These are phyloP conservation scores for Nemotelus pantherinus DNA, from an alignment of 2,888 invertebrate species.

Conservation along the genomic window DNA sequence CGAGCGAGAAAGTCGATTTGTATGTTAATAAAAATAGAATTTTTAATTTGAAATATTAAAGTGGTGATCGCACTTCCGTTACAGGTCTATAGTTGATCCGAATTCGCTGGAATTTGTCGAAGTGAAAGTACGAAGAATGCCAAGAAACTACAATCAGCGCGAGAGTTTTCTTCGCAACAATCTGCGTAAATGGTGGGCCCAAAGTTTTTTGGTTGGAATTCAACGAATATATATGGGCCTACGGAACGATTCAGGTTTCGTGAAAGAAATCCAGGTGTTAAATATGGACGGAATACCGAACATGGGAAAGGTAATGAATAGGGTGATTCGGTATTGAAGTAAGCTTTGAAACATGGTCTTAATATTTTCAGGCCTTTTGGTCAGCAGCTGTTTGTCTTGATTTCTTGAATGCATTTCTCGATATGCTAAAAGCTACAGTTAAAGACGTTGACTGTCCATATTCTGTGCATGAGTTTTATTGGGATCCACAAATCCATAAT, in stretches of 20 bases:
- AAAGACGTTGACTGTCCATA: conserved; percentile 55
- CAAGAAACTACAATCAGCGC: conserved; percentile 68
- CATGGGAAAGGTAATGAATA: conserved; percentile 60
- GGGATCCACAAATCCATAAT: conserved; percentile 50
- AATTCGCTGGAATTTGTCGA: conserved; percentile 70
- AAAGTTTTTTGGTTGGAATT: conserved; percentile 78
- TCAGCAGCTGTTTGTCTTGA: conserved; percentile 73
- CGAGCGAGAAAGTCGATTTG: conserved; percentile 53
- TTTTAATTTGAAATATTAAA: no score
- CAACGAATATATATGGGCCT: conserved; percentile 76
- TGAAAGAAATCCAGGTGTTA: conserved; percentile 68
- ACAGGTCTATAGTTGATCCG: conserved; percentile 52
- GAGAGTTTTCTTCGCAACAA: conserved; percentile 69
- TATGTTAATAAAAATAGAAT: conserved; percentile 54
- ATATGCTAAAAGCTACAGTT: conserved; percentile 65
- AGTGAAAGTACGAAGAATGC: conserved; percentile 73
- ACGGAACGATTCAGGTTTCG: conserved; percentile 74
- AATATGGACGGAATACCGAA: conserved; percentile 68
- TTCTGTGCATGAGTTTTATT: conserved; percentile 57
- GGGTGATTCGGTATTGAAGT: conserved; percentile 31
- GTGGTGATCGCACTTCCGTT: not conserved
- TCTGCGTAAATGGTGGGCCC: conserved; percentile 79
- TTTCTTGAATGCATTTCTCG: conserved; percentile 73
- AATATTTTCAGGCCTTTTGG: conserved; percentile 67
- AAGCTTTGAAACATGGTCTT: not conserved